Percentiles rank a stretch among this genome's conserved stretches.
These are phyloP conservation scores for Muraenolepis orangiensis DNA, from an alignment of 2,797 vertebrate genomes.

Conservation along the genomic window DNA sequence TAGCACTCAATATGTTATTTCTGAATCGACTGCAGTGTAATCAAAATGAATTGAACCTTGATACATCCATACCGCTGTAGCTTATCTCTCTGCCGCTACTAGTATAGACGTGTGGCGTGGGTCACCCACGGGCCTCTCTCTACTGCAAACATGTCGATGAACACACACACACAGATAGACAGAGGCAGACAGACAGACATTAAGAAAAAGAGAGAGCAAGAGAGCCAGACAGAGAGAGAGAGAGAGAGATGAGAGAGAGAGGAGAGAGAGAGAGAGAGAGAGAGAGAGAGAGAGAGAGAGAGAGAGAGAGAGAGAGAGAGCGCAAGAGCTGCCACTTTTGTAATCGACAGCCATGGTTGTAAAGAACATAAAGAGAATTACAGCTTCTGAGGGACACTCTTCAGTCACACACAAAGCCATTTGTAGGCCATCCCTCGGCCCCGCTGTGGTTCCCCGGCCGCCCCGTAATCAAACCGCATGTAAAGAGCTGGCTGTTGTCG, in stretches of 20 bases:
- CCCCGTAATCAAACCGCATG: constrained; percentile 58
- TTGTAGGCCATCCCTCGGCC: constrained; percentile 38
- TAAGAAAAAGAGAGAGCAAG: no score
- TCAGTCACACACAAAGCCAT: constrained; percentile 24
- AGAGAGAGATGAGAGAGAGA: not conserved
- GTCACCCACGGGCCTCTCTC: constrained; percentile 35
- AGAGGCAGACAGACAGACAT: not conserved
- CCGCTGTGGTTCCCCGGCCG: constrained; percentile 23
- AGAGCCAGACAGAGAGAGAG: not conserved
- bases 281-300: not conserved
- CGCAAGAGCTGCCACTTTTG: constrained; percentile 22
- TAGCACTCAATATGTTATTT: constrained; percentile 55
- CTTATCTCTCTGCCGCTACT: constrained; percentile 50
- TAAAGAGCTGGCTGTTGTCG: constrained; percentile 61
- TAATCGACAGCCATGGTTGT: constrained; percentile 30
- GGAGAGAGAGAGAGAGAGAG: no score
- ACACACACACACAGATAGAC: not conserved
- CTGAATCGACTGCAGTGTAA: constrained; percentile 57
- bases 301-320: not conserved
- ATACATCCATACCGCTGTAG: constrained; percentile 40
- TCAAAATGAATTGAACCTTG: constrained; percentile 63
- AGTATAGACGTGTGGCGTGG: constrained; percentile 46
- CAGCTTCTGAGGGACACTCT: constrained; percentile 37
- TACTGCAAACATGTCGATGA: constrained; percentile 47
- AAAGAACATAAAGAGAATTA: constrained; percentile 40